Base-by-base conservation (phyloP, 2,113 vertebrate species). In the Corynorhinus townsendii region DNA sequence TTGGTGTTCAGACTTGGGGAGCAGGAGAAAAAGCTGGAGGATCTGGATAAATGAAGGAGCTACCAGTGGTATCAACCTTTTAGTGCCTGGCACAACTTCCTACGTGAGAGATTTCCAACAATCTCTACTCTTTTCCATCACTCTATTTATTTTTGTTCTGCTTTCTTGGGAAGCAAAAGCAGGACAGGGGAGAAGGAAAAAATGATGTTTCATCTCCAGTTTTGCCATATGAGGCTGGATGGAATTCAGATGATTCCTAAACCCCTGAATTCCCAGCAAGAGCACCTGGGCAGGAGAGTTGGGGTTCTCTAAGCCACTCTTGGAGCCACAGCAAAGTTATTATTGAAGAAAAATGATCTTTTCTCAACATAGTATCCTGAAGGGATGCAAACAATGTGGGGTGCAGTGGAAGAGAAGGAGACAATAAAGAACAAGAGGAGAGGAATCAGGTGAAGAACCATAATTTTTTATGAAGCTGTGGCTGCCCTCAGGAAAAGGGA, bases 71-170 rank as follows among this genome's bases (percentile, higher is more conserved):
- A 20, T 86, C 79, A 95, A 91, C 82, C 54, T 62, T 59, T 94
- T 54, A 52, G 69, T 72, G 40, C n/a, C 86, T 54, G 35, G 12
- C 16, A 82, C 38, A 90, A 15, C 82, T 88, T 94, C 30, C 76
- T 84, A 24, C 28, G 28, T 75, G 49, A 84, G 89, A 30, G 24
- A 73, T 62, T 93, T 88, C 33, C 68, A 95, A 77, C 28, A 49
- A 77, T 28, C 47, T 81, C 47, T n/a, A 79, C 16, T 73, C 35
- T 81, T 47, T 24, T 90, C 62, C 43, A 38, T 47, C n/a, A 64
- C 76, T 49, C 45, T 76, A 77, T 76, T 90, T 88, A 47, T 33
- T 93, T 96, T 93, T 90, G 35, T 85, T 91, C n/a, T 89, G 9
- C 26, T 64, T n/a, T 45, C n/a, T 71, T 86, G 26, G 54, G 92